phyloP scores from a whole-genome alignment of 2,888 invertebrate genomes.

The Cryptocephalus moraei region DNA sequence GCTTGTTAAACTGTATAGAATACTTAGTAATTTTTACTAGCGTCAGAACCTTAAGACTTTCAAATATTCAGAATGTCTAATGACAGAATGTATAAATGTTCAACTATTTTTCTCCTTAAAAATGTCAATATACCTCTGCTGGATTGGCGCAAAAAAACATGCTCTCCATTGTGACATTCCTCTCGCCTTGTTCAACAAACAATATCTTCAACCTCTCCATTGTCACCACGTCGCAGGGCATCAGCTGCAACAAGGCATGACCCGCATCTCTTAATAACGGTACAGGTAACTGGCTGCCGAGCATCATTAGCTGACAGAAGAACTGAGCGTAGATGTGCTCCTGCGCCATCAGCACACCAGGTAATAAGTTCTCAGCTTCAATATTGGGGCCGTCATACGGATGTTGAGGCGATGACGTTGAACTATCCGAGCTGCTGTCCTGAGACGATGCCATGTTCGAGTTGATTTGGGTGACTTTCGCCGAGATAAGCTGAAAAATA shows the following conservation, averaged over 20 bases:
- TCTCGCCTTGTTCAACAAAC: slow-evolving; percentile 38
- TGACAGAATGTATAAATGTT: not conserved
- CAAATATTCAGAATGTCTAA: too few relatives aligned
- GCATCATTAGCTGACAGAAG: slow-evolving; percentile 67
- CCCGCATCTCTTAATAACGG: slow-evolving; percentile 76
- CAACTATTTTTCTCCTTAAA: not conserved
- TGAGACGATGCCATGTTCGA: slow-evolving; percentile 68
- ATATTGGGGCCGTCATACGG: slow-evolving; percentile 69
- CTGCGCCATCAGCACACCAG: slow-evolving; percentile 83
- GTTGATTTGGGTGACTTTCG: slow-evolving; percentile 65
- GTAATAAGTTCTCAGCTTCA: slow-evolving; percentile 81
- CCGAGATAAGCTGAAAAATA: slow-evolving; percentile 52
- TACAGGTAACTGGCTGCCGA: slow-evolving; percentile 74
- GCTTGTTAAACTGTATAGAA: too few relatives aligned
- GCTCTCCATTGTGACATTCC: slow-evolving; percentile 45
- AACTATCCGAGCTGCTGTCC: slow-evolving; percentile 91
- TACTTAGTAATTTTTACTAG: too few relatives aligned
- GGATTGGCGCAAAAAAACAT: slow-evolving; percentile 62
- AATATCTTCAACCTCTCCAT: slow-evolving; percentile 46
- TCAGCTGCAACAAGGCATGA: slow-evolving; percentile 64
- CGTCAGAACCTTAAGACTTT: too few relatives aligned
- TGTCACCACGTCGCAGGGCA: slow-evolving; percentile 56
- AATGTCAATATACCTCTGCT: slow-evolving; percentile 50
- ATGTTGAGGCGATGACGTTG: slow-evolving; percentile 84
- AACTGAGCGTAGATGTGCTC: slow-evolving; percentile 68